phyloP scores from a whole-genome alignment of 1,140 invertebrate species.

The Ceratina japonica region DNA sequence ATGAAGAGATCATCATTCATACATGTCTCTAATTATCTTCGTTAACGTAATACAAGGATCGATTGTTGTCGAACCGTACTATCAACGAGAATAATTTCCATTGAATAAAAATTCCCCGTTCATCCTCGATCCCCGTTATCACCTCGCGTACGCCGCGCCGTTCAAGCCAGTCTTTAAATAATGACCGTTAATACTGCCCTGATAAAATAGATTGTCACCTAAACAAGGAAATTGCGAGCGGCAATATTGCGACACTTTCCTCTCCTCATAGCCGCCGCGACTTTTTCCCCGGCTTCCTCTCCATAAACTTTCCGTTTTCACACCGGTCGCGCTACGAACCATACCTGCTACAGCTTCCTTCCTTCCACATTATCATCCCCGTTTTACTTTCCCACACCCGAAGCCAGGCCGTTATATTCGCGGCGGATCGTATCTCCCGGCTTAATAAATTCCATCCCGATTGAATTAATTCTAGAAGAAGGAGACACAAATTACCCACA shows the following conservation, averaged over 20 bases:
- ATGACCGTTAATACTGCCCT: conserved; percentile 27
- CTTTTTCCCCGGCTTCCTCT: conserved; percentile 14
- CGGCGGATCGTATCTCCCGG: conserved; percentile 18
- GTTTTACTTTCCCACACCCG: conserved; percentile 2
- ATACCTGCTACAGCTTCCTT: neutral
- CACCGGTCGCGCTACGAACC: conserved; percentile 1
- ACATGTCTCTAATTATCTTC: neutral
- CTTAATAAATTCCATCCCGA: conserved; percentile 22
- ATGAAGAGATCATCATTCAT: neutral
- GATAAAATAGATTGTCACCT: conserved; percentile 38
- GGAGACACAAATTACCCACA: neutral
- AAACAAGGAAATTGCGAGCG: conserved; percentile 35
- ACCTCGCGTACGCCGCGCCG: neutral
- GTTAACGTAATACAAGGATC: too few species aligned
- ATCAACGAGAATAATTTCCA: neutral
- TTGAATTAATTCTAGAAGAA: neutral
- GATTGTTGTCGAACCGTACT: too few species aligned
- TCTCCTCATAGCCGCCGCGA: neutral
- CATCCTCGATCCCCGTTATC: neutral
- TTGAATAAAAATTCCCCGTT: neutral
- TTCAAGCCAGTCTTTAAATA: conserved; percentile 16
- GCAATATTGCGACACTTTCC: conserved; percentile 29
- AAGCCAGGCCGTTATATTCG: conserved; percentile 7
- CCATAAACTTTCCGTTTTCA: conserved; percentile 52
- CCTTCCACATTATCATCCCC: conserved; percentile 23